Percentiles rank a stretch among this genome's conserved stretches.
phyloP scores from a whole-genome alignment of 1,140 invertebrate species.

The Druon quercuslanigerum region DNA sequence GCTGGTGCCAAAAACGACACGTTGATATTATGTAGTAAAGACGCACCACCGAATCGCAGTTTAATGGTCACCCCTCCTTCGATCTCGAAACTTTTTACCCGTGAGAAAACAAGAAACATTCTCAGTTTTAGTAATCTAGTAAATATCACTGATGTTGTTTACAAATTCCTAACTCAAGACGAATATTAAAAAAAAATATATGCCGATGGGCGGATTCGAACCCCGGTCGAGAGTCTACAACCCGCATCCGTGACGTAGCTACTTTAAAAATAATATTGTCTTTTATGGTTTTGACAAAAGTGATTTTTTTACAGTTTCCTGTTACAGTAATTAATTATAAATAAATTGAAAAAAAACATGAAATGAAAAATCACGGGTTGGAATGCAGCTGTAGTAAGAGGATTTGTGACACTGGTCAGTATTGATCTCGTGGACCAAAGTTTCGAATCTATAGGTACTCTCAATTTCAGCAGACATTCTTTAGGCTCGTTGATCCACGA shows the following conservation, averaged over 20 bases:
- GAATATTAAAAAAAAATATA: neutral
- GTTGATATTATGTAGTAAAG: conserved; percentile 32
- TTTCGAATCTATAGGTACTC: conserved; percentile 39
- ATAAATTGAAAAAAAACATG: too few relatives aligned
- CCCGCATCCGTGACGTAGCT: neutral
- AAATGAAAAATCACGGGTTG: neutral
- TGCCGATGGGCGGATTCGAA: neutral
- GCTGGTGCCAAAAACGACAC: conserved; percentile 51
- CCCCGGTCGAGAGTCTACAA: neutral
- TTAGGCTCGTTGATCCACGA: conserved; percentile 39
- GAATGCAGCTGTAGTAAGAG: conserved; percentile 44
- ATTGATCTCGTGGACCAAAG: conserved; percentile 50
- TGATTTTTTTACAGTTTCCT: too few relatives aligned
- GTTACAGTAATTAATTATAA: too few relatives aligned
- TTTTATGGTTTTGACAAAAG: too few relatives aligned
- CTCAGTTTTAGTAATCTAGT: neutral
- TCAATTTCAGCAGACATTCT: conserved; percentile 54
- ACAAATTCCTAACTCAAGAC: too few relatives aligned
- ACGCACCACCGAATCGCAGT: conserved; percentile 8
- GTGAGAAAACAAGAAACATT: too few relatives aligned
- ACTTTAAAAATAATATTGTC: too few relatives aligned
- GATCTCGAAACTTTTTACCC: neutral
- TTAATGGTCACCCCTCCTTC: neutral
- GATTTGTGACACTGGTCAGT: conserved; percentile 42
- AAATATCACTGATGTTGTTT: too few relatives aligned